These are phyloP conservation scores for Smittia sp. DNA, from an alignment of 2,888 invertebrate species.

Conservation along the genomic window DNA sequence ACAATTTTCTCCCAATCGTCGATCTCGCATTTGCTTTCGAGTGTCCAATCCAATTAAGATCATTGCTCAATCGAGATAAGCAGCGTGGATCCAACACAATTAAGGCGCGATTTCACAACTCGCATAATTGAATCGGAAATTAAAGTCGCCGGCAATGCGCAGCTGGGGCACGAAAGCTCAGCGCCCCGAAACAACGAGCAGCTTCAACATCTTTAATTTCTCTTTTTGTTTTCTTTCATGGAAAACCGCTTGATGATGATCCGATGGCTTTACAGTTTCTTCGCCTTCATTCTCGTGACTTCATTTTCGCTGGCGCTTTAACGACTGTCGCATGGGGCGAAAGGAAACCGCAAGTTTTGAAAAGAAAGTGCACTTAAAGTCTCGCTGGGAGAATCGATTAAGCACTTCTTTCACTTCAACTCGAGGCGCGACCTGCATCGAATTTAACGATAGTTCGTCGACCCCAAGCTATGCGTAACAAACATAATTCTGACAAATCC, in stretches of 20 bases:
- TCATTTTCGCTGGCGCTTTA: not conserved
- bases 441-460: not conserved
- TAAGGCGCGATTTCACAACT: too few relatives aligned
- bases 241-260: not conserved
- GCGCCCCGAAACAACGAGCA: not conserved
- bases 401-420: too few relatives aligned
- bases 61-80: too few relatives aligned
- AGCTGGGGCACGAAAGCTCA: not conserved
- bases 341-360: not conserved
- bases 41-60: too few relatives aligned
- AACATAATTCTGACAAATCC: constrained; percentile 14
- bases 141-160: too few relatives aligned
- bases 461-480: not conserved
- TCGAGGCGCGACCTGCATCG: not conserved
- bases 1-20: too few relatives aligned
- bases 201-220: not conserved
- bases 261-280: not conserved
- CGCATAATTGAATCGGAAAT: too few relatives aligned
- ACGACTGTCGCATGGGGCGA: not conserved
- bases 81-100: too few relatives aligned
- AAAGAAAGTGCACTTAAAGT: not conserved
- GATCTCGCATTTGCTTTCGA: too few relatives aligned
- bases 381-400: too few relatives aligned
- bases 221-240: not conserved
- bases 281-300: not conserved